phyloP scores from a whole-genome alignment of 1,140 invertebrate species.

The Maconellicoccus hirsutus region DNA sequence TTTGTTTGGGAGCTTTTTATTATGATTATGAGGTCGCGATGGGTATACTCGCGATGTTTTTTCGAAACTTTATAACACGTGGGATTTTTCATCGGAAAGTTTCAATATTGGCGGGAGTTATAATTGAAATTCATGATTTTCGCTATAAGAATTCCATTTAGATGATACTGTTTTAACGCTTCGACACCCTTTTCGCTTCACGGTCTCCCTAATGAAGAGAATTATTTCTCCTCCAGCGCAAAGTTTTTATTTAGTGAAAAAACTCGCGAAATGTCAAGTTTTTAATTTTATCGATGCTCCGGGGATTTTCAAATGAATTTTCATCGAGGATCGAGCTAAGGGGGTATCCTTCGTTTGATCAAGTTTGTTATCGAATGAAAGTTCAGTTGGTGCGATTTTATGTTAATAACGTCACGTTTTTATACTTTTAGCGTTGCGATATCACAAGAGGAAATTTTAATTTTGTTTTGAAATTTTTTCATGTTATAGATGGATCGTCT shows the following conservation, averaged over 20 bases:
- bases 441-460: neutral
- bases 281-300: neutral
- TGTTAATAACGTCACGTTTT: too few species aligned
- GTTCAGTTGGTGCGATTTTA: too few species aligned
- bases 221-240: too few species aligned
- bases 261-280: neutral
- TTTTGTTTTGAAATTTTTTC: neutral
- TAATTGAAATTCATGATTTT: neutral
- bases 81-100: too few species aligned
- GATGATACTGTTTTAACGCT: neutral
- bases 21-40: too few species aligned
- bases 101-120: too few species aligned
- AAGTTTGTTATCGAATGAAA: too few species aligned
- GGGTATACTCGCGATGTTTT: too few species aligned
- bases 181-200: neutral
- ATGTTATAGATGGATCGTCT: neutral
- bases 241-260: neutral
- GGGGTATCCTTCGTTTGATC: neutral
- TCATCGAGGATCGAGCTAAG: neutral
- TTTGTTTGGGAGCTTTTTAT: neutral
- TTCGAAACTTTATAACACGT: too few species aligned
- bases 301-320: neutral
- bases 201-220: neutral
- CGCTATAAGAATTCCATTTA: neutral
- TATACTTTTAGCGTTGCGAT: neutral